Percentiles rank a stretch among this genome's conserved stretches.
phyloP scores from a whole-genome alignment of 2,113 vertebrate genomes.

The Fulica atra region DNA sequence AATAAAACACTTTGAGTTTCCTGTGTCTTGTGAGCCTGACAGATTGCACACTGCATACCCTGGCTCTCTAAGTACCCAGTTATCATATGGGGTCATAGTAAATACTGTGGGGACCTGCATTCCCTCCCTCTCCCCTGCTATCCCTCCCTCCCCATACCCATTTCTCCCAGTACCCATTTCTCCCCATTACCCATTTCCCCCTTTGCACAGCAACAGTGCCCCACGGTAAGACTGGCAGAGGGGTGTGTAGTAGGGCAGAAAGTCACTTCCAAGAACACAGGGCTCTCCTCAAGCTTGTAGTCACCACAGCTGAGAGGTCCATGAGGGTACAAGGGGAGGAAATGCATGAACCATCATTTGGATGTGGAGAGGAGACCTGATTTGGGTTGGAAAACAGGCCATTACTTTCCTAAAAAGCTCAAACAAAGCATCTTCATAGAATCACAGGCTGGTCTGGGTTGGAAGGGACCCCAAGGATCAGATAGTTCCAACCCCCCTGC shows the following conservation, averaged over 20 bases:
- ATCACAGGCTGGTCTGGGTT: too few relatives aligned
- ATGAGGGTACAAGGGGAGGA: not conserved
- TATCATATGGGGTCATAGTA: not conserved
- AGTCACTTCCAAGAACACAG: not conserved
- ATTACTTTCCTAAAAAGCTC: not conserved
- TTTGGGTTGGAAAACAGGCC: not conserved
- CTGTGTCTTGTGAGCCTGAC: not conserved
- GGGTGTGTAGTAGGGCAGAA: not conserved
- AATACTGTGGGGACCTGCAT: not conserved
- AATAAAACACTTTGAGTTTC: not conserved
- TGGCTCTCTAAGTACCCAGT: not conserved
- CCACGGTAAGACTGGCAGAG: not conserved
- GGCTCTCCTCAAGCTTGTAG: not conserved
- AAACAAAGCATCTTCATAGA: not conserved
- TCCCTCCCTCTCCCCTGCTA: not conserved
- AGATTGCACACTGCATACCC: not conserved
- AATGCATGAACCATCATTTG: fast-evolving
- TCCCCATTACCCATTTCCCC: not conserved
- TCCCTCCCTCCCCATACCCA: not conserved
- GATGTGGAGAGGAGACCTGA: not conserved
- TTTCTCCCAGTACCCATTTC: not conserved
- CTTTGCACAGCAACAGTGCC: not conserved
- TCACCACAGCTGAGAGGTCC: not conserved
- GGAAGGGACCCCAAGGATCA: too few relatives aligned
- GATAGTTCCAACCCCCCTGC: too few relatives aligned